Evolutionary conservation across 1,140 invertebrate genomes (phyloP), one percentile per base, ranked within the genome.

Genomic region (Leptonema lineaticorne): DNA sequence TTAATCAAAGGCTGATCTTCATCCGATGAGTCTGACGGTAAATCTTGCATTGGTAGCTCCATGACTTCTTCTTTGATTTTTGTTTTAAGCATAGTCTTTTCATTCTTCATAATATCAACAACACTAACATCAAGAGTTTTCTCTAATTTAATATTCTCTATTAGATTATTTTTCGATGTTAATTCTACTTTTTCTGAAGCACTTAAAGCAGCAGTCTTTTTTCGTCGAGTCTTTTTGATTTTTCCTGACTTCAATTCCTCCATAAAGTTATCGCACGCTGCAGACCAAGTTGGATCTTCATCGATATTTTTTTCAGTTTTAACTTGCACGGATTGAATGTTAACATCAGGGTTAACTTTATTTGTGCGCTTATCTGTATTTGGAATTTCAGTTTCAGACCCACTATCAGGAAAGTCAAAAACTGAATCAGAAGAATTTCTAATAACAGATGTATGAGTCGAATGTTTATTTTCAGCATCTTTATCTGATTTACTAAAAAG

Each of bases 251-350:
- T 85, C 27, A 90, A 77, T 77, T 90, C 86, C 76, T 89, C 87
- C 78, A 90, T 83, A 77, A 90, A 89, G 75, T 81, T 88, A 81
- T 90, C 88, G 82, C 88, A 90, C 9, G 87, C 84, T 73, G 78
- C 83, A 58, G 82, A 80, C 87, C 87, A 88, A 75, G 86, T 85
- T 73, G 84, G 76, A 74, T 87, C 85, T 11, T 81, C 74, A 18
- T 77, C 75, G 46, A 77, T 41, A 71, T 75, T 75, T 69, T 73
- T 76, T 77, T 82, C 80, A 8, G 76, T 76, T 75, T 82, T 82
- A 16, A 71, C 57, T 27, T 63, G 26, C 22, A 63, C 27, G 14
- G 22, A 20, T 45, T 27, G 11, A 45, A 45, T 26, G 16, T n/a
- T 9, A 27, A 4, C 24, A 3, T n/a, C 16, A 2, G 30, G 28